Evolutionary conservation across 1,140 invertebrate species (phyloP), one percentile per base, ranked within the genome.

Genomic region (Frieseomelitta varia): DNA sequence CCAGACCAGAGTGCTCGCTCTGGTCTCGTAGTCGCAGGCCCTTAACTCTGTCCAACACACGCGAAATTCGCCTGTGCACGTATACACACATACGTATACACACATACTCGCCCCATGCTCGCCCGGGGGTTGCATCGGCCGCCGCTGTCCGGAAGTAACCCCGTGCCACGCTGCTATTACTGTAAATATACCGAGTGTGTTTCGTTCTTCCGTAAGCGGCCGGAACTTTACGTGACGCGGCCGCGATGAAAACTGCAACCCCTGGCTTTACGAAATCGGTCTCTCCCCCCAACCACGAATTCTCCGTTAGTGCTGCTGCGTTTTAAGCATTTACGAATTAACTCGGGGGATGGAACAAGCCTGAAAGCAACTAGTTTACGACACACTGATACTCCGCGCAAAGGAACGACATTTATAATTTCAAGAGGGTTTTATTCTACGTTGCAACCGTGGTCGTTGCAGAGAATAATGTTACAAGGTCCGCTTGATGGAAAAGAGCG

Each of bases 131-230:
- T 84, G 53, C 55, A 84, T 78, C 67, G 76, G 71, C 58, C 69
- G 17, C 24, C n/a, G 63, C 58, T 80, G 73, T 58, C 85, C 79
- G 71, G 71, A 81, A 81, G 79, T 81, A 74, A 81, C 56, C 74
- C 39, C 79, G 79, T 81, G 79, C 71, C 79, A 81, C 79, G 69
- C 58, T 65, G 19, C 79, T 75, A 81, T 81, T 81, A 81, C 79
- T 74, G 79, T 81, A 81, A 81, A 81, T 81, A 81, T 53, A 53
- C 69, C 79, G 71, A 65, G 56, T 71, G 56, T 53, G 39, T 63
- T 80, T 30, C 67, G 53, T 72, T 34, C 67, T 27, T 34, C 34
- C 53, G 39, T 63, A 63, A 73, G 69, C 69, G 71, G 55, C 27
- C 47, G 58, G 21, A 55, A 81, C 79, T 81, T 81, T 65, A 75